Conservation (phyloP, 2,113 vertebrate species). For the Sebastes schlegelii region DNA sequence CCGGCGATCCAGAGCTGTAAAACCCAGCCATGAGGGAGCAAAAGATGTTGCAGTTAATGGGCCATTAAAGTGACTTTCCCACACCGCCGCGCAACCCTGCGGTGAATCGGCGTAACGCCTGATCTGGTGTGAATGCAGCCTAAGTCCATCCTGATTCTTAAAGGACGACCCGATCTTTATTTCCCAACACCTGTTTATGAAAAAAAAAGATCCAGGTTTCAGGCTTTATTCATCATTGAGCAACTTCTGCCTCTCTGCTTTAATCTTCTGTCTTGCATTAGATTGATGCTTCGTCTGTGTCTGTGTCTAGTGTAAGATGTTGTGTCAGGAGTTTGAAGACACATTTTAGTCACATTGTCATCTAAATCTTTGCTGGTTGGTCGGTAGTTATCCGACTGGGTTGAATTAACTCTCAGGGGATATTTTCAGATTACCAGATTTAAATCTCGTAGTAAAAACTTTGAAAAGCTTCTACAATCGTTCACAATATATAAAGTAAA, state of each 20-base stretch:
- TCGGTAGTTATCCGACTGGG: too few relatives aligned
- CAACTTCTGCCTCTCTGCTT: background rate
- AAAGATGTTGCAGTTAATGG: too few relatives aligned
- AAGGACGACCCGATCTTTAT: background rate
- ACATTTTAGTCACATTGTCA: background rate
- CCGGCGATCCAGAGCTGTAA: too few relatives aligned
- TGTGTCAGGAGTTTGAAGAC: background rate
- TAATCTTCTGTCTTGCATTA: background rate
- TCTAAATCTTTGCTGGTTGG: background rate
- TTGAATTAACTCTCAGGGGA: background rate
- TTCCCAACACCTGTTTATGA: background rate
- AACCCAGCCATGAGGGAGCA: too few relatives aligned
- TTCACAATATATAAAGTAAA: background rate
- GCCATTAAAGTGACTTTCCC: too few relatives aligned
- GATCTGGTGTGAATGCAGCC: too few relatives aligned
- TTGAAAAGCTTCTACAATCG: background rate
- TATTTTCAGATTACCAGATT: background rate
- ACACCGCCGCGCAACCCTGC: too few relatives aligned
- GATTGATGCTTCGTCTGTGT: background rate
- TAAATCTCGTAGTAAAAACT: background rate
- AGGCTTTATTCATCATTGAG: background rate
- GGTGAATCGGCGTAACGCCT: too few relatives aligned
- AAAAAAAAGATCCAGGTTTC: background rate
- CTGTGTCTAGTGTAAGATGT: background rate
- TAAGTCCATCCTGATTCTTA: background rate